Evolutionary conservation across 2,113 vertebrate genomes (phyloP), one percentile per base, ranked within the genome.

Genomic region (Stigmatopora nigra): DNA sequence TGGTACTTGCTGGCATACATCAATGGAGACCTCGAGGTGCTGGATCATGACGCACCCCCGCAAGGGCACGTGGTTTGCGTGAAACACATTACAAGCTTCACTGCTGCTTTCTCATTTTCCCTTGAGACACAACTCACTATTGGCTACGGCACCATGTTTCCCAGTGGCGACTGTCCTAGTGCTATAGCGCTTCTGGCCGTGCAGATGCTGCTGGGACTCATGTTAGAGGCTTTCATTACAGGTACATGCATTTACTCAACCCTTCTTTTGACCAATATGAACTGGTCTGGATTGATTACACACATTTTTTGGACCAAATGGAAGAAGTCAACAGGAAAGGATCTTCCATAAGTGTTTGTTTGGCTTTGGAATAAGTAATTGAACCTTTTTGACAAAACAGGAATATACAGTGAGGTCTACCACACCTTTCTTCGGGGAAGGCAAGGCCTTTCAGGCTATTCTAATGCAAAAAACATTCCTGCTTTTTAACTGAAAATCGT

Each of bases 41-140:
- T 67, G 76, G 91, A 98, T 69, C 95, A 96, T 0, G 92, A 97
- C 46, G 84, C 90, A 46, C 95, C 95, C 16, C 97, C 94, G 38
- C 90, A 91, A 66, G 96, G 94, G 66, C 96, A 98, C 63, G 93
- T 94, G 64, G 93, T 98, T 70, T 99, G 97, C 68, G 95, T 99
- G 67, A 98, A 97, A 83, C 90, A 98, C 70, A 93, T 99, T 78
- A 98, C 92, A 57, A 97, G 95, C 63, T 98, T 98, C 77, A 94
- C 95, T 53, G 95, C 95, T 10, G 96, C 97, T 3, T 98, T 98
- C 82, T 98, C 95, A 36, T 99, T 99, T 78, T 96, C 96, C 0
- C 83, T 98, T 91, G 97, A 99, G 87, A 98, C 97, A 0, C 97
- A 99, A 83, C 92, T 98, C 79, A 98, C 97, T 12, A 98, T 98